phyloP scores from a whole-genome alignment of 2,797 vertebrate genomes.

The Momotus momota region DNA sequence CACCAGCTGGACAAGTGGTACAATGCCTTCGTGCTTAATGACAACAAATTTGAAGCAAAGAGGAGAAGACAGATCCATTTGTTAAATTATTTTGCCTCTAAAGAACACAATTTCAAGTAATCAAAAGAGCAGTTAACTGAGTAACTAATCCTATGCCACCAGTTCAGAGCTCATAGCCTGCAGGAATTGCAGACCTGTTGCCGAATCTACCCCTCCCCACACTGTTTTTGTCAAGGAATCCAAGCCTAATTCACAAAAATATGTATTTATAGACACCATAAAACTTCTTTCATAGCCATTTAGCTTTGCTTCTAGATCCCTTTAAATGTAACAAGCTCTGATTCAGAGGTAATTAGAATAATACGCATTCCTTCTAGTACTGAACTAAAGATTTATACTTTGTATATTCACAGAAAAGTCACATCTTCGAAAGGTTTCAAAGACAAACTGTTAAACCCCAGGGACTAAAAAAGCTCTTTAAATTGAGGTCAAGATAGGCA shows the following conservation, averaged over 20 bases:
- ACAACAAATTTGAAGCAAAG: neutral
- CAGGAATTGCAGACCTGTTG: neutral
- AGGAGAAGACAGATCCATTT: neutral
- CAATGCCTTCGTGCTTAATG: neutral
- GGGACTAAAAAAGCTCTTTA: neutral
- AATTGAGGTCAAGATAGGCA: neutral
- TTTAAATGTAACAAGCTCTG: neutral
- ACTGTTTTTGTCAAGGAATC: neutral
- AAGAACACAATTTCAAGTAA: neutral
- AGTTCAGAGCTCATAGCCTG: neutral
- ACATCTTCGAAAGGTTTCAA: slow-evolving; percentile 2
- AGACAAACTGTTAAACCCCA: neutral
- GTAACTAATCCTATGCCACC: neutral
- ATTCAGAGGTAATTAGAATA: neutral
- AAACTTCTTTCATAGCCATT: neutral
- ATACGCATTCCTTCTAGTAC: neutral
- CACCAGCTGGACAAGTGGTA: neutral
- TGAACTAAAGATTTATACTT: neutral
- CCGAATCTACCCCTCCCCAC: neutral
- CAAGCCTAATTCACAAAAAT: neutral
- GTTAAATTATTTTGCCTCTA: neutral
- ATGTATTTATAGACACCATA: neutral
- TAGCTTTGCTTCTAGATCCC: neutral
- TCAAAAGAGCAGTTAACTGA: neutral
- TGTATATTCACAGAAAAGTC: neutral